phyloP scores from a whole-genome alignment of 2,113 vertebrate species.

The Macrotus californicus region DNA sequence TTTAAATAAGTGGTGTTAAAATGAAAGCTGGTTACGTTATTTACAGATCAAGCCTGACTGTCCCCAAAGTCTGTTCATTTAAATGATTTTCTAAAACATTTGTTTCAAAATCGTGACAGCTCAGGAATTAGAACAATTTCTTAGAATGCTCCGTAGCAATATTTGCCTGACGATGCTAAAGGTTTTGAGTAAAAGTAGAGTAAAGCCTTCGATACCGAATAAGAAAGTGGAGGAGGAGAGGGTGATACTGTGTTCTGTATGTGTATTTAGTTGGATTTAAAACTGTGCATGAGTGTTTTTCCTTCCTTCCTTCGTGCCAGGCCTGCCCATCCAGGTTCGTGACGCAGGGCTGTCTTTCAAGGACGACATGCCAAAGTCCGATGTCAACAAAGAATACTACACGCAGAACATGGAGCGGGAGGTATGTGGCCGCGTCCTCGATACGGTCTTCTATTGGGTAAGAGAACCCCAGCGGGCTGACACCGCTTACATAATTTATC shows the following conservation, averaged over 20 bases:
- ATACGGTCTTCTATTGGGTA: not conserved
- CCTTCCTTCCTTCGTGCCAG: conserved; percentile 73
- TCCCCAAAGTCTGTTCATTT: not conserved
- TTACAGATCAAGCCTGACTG: not conserved
- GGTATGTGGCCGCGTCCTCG: conserved; percentile 69
- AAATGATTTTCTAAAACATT: conserved; percentile 33
- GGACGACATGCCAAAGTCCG: conserved; percentile 97
- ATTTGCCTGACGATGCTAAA: not conserved
- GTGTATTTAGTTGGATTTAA: not conserved
- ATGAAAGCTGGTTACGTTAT: not conserved
- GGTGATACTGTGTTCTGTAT: not conserved
- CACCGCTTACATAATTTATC: not conserved
- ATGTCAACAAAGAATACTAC: conserved; percentile 99
- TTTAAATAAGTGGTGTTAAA: not conserved
- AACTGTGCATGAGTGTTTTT: not conserved
- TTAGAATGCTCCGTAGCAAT: not conserved
- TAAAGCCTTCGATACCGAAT: not conserved
- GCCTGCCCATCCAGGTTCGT: conserved; percentile 97
- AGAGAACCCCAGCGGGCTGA: not conserved
- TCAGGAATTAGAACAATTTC: not conserved
- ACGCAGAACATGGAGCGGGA: conserved; percentile 99
- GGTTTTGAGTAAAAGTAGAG: not conserved
- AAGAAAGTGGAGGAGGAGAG: not conserved
- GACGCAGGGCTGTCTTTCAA: conserved; percentile 94
- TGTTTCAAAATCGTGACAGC: not conserved